A percentile compares a stretch with the other conserved stretches of the same genome.
Conservation (phyloP, 2,888 invertebrate genomes). For the Arge pagana region DNA sequence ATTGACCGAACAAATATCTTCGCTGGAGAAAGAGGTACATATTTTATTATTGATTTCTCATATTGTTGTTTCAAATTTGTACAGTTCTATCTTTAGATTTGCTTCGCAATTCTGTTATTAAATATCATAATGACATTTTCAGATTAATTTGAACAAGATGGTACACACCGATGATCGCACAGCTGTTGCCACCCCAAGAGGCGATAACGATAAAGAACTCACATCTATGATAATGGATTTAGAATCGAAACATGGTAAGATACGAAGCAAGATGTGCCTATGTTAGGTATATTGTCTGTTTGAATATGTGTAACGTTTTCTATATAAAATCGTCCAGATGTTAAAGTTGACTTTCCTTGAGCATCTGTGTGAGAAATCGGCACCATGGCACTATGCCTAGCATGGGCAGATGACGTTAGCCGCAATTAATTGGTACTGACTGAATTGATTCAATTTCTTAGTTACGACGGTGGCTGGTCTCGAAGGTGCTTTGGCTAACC, state of each 20-base stretch:
- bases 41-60: not conserved
- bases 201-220: slow-evolving; percentile 67
- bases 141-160: slow-evolving; percentile 56
- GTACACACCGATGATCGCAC: slow-evolving; percentile 38
- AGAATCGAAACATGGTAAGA: slow-evolving; percentile 84
- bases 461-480: slow-evolving; percentile 88
- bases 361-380: slow-evolving; percentile 53
- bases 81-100: not conserved
- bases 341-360: too few relatives aligned
- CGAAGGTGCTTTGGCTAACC: slow-evolving; percentile 87
- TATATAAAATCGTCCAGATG: too few relatives aligned
- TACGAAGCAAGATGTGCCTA: slow-evolving; percentile 39
- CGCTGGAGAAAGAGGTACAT: slow-evolving; percentile 80
- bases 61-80: not conserved
- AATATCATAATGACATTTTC: slow-evolving; percentile 23
- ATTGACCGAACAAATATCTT: slow-evolving; percentile 77
- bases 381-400: slow-evolving; percentile 54
- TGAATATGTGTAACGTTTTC: too few relatives aligned
- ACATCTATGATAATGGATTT: slow-evolving; percentile 76
- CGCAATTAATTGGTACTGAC: slow-evolving; percentile 41
- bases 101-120: not conserved
- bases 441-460: slow-evolving; percentile 65
- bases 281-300: slow-evolving; percentile 54
- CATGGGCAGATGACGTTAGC: slow-evolving; percentile 45
- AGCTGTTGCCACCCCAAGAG: slow-evolving; percentile 28